phyloP scores from a whole-genome alignment of 2,888 invertebrate genomes.

The Melanostoma mellinum region DNA sequence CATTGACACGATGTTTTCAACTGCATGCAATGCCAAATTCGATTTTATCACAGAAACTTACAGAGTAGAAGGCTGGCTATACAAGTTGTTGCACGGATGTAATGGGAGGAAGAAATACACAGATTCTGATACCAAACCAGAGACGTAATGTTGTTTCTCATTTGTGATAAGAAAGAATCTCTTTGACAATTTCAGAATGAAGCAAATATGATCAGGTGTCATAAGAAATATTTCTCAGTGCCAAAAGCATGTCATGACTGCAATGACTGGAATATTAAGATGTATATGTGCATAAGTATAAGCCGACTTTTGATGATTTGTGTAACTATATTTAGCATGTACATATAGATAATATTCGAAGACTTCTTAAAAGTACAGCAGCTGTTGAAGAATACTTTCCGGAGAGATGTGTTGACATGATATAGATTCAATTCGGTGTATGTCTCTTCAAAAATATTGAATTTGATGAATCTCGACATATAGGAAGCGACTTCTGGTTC shows the following conservation, averaged over 20 bases:
- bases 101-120: too few species aligned
- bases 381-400: too few species aligned
- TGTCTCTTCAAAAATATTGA: too few species aligned
- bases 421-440: too few species aligned
- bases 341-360: not conserved
- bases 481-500: too few species aligned
- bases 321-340: conserved; percentile 12
- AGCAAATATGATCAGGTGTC: conserved; percentile 46
- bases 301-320: not conserved
- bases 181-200: conserved; percentile 56
- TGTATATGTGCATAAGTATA: not conserved
- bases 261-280: conserved; percentile 20
- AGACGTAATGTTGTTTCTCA: conserved; percentile 43
- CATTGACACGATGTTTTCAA: conserved; percentile 64
- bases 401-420: too few species aligned
- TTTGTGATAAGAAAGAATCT: conserved; percentile 37
- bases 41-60: conserved; percentile 15
- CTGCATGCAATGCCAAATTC: conserved; percentile 61
- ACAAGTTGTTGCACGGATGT: too few species aligned
- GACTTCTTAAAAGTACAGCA: too few species aligned
- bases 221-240: conserved; percentile 20
- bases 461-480: too few species aligned
- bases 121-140: conserved; percentile 15
- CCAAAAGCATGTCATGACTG: not conserved
- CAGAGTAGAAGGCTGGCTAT: too few species aligned